Base-by-base conservation (phyloP, 2,888 invertebrate genomes). In the Tiphia femorata region DNA sequence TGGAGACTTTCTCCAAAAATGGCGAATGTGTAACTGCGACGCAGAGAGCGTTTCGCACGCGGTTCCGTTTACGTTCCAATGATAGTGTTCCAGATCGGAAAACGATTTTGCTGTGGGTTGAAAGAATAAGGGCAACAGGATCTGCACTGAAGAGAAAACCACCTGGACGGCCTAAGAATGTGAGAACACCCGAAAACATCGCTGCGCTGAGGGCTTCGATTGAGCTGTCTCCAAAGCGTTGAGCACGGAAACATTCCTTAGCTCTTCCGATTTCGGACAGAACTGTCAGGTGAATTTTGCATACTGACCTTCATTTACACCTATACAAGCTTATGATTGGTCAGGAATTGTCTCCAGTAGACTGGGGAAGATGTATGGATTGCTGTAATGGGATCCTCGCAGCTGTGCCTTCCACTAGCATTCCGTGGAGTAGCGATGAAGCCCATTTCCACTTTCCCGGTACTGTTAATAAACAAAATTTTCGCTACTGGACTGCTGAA, bases 51-150 rank as follows among this genome's bases (percentile, higher is more conserved):
- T 72, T 74, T 49, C 65, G 62, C 17, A 49, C 25, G 40, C 65
- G 62, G 37, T 71, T 69, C 30, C 63, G 70, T 62, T 3, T 73
- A 58, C 55, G 58, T 40, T 50, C 58, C 19, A 30, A 33, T 19
- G 64, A 23, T 43, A 51, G 60, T 58, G 70, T 76, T 59, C 70
- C 74, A 19, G 64, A 60, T 54, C 56, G 71, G 43, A 65, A 69
- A 59, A 66, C 72, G 33, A 73, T 78, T 65, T 55, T 62, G 61
- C 46, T 54, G 29, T 75, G 71, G 69, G 64, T 77, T 55, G n/a
- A 29, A 2, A 2, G 29, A 29, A 12, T 29, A 29, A 29, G 29
- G 29, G 7, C 7, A 29, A 29, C 29, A 29, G 29, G 29, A 29
- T 29, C 29, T 4, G 29, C 29, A 29, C 29, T 29, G 7, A 29